These are phyloP conservation scores for Lutjanus campechanus DNA, from an alignment of 2,797 vertebrate species.

Conservation along the genomic window DNA sequence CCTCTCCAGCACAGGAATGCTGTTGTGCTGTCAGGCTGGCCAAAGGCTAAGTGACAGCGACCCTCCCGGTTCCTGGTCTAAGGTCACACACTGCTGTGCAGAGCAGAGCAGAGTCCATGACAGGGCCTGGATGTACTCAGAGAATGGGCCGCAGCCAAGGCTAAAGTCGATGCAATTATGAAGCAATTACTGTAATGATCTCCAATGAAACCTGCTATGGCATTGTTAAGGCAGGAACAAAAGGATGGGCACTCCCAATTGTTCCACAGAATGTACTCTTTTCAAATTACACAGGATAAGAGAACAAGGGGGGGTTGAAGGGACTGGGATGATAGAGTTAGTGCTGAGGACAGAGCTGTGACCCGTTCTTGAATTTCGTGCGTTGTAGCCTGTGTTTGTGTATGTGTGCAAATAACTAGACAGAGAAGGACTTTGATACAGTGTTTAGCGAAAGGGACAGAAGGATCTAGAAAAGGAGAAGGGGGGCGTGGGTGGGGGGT, in stretches of 20 bases:
- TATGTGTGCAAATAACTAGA: slow-evolving; percentile 72
- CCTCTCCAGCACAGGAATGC: slow-evolving; percentile 60
- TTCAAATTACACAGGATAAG: slow-evolving; percentile 58
- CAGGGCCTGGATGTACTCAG: slow-evolving; percentile 65
- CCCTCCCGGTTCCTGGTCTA: slow-evolving; percentile 57
- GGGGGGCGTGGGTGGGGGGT: slow-evolving; percentile 62
- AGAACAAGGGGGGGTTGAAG: slow-evolving; percentile 25
- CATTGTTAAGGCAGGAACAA: slow-evolving; percentile 72
- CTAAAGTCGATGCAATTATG: slow-evolving; percentile 78
- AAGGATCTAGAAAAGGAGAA: slow-evolving; percentile 75
- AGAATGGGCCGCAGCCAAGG: slow-evolving; percentile 71
- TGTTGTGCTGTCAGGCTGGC: slow-evolving; percentile 47
- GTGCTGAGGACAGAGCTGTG: slow-evolving; percentile 37
- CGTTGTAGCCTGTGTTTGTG: slow-evolving; percentile 37
- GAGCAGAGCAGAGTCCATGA: slow-evolving; percentile 44
- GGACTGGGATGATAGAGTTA: slow-evolving; percentile 37
- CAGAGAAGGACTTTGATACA: slow-evolving; percentile 89
- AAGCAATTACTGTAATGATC: slow-evolving; percentile 82
- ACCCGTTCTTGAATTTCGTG: slow-evolving; percentile 59
- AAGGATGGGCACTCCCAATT: slow-evolving; percentile 62
- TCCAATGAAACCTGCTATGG: slow-evolving; percentile 73
- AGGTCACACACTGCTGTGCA: slow-evolving; percentile 70
- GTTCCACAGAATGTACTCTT: slow-evolving; percentile 63
- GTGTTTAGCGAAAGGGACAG: slow-evolving; percentile 87
- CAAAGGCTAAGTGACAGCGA: slow-evolving; percentile 70